These are phyloP conservation scores for Zaprionus ghesquierei DNA, from an alignment of 1,140 invertebrate species.

Conservation along the genomic window DNA sequence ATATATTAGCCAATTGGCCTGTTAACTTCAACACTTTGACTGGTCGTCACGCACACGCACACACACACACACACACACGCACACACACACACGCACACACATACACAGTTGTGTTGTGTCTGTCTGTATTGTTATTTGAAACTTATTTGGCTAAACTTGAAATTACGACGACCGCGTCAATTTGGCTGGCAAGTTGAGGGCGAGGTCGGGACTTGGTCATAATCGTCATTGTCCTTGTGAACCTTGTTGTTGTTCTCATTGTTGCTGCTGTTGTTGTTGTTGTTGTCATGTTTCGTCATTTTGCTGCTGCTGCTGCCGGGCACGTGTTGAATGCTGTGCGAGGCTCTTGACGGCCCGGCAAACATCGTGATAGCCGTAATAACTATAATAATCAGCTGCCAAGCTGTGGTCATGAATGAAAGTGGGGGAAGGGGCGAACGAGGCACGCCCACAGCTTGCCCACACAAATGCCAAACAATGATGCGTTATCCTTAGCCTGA, in stretches of 20 bases:
- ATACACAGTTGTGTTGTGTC: neutral
- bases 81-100: constrained; percentile 8
- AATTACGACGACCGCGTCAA: constrained; percentile 44
- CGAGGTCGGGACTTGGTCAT: constrained; percentile 20
- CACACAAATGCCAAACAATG: constrained; percentile 24
- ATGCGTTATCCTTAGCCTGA: neutral
- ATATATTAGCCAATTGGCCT: constrained; percentile 58
- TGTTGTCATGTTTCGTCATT: neutral
- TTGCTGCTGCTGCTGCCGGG: neutral
- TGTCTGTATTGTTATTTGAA: constrained; percentile 17
- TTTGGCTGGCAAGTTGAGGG: constrained; percentile 27
- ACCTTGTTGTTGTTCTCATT: constrained; percentile 12
- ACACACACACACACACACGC: constrained; percentile 9
- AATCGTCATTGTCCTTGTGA: constrained; percentile 30
- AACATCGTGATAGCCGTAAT: constrained; percentile 45
- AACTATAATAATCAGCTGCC: constrained; percentile 35
- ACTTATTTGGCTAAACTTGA: constrained; percentile 24
- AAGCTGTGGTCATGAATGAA: neutral
- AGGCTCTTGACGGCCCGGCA: constrained; percentile 18
- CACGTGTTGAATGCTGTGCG: constrained; percentile 44
- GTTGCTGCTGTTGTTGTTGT: neutral
- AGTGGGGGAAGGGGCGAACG: too few relatives aligned
- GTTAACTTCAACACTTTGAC: constrained; percentile 60
- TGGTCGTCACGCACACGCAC: constrained; percentile 16
- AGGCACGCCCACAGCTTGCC: too few relatives aligned